A percentile compares a stretch with the other conserved stretches of the same genome.
These are phyloP conservation scores for Diplodus puntazzo DNA, from an alignment of 2,797 vertebrate genomes.

Conservation along the genomic window DNA sequence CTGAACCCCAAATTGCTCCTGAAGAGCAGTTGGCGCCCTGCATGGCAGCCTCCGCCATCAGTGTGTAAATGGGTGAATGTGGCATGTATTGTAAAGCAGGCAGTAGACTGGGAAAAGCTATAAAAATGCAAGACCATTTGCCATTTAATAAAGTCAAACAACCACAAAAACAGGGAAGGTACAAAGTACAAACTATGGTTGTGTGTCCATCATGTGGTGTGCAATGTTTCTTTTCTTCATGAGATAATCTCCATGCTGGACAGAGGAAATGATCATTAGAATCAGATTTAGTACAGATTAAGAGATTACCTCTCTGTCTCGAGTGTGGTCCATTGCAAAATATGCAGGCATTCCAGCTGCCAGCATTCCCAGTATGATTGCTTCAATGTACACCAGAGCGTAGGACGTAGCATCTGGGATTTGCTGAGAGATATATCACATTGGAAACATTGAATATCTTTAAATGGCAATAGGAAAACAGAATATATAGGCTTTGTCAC, in stretches of 20 bases:
- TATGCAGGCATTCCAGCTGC: conserved; percentile 92
- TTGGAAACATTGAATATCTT: not conserved
- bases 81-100: too few species aligned
- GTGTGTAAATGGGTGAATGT: too few species aligned
- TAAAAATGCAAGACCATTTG: too few species aligned
- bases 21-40: too few species aligned
- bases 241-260: not conserved
- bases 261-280: not conserved
- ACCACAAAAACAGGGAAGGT: not conserved
- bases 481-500: not conserved
- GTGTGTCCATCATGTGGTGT: too few species aligned
- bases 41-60: too few species aligned
- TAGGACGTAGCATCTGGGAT: conserved; percentile 81
- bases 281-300: not conserved
- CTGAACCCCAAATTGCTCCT: too few species aligned
- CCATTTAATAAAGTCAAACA: not conserved
- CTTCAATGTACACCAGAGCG: conserved; percentile 86
- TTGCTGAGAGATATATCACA: conserved; percentile 71
- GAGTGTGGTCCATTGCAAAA: conserved; percentile 91
- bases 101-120: too few species aligned
- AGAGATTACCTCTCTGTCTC: conserved; percentile 73
- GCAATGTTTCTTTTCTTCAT: not conserved
- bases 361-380: conserved; percentile 85
- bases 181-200: too few species aligned
- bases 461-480: not conserved